Evolutionary conservation across 2,888 invertebrate genomes (phyloP), one percentile per base, ranked within the genome.

Genomic region (Resseliella maxima): DNA sequence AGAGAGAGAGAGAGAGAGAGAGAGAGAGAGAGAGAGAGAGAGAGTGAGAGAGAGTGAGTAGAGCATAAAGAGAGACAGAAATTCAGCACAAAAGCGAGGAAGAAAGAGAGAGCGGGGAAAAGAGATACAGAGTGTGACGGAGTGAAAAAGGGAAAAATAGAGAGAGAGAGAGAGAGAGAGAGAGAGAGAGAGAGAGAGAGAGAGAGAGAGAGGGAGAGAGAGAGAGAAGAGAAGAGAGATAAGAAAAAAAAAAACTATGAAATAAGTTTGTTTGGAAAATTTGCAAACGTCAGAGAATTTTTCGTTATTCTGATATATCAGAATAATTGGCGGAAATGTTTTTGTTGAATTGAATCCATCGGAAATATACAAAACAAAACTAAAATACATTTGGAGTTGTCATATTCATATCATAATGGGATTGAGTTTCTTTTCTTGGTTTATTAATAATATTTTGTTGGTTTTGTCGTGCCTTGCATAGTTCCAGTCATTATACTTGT

Each of bases 311-410:
- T n/a, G n/a, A n/a, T 59, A 6, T 10, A 59, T 59, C 59, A 1
- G 59, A 59, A 72, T 31, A 72, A 72, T 72, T 72, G 72, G 31
- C 31, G 72, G 35, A 35, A 27, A 72, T 72, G 12, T 72, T 72
- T 35, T 2, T 1, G 35, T 31, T 72, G 72, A 5, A 12, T 72
- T 72, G 27, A 31, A 31, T 12, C 31, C 15, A 72, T 31, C 72
- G 35, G 35, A 72, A 31, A 31, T 72, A 72, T 18, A 31, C 72
- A 31, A 72, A 2, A 72, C 15, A 24, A 59, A 59, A 24, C n/a
- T 31, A n/a, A 72, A 35, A 72, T 72, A 35, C 72, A 31, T 31
- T 0, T 72, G 31, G 72, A 72, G 2, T 27, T 31, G 31, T 18
- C 5, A 3, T 24, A 24, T 10, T 59, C 3, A 3, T 24, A 10